Evolutionary conservation across 2,113 vertebrate species (phyloP), one percentile per base, ranked within the genome.

Genomic region (Cyprinodon variegatus): DNA sequence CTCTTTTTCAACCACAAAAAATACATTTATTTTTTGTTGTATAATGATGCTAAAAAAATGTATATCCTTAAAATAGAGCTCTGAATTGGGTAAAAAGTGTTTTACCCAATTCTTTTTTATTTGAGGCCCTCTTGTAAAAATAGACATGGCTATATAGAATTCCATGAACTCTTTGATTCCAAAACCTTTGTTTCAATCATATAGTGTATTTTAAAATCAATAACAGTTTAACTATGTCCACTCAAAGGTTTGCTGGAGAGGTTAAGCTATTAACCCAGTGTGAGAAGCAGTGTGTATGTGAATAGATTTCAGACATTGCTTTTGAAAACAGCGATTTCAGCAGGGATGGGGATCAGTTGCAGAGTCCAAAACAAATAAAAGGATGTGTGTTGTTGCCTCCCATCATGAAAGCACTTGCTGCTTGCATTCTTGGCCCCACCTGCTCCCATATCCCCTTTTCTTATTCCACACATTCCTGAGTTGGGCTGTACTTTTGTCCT

Each of bases 341-440:
- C 72, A 60, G 62, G n/a, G 61, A 65, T 50, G 11, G 41, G 20
- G 68, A 65, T 76, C 36, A 46, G 81, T 22, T 75, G 71, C 79
- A 63, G 72, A 85, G 75, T 79, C 68, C 82, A 83, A 88, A 88
- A 89, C 79, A 88, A 92, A 90, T 46, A 83, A 67, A 53, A 88
- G 85, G 84, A 89, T 81, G 83, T 84, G 77, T 79, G 78, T 77
- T 80, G 76, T 72, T 68, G 59, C 53, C 61, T 84, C 79, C 80
- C 38, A 4, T 77, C 80, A 83, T 84, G 76, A 83, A 84, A 86
- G 78, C 77, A 72, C 83, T 87, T 53, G 69, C 74, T 43, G 67
- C 76, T 81, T 66, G 65, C 86, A 83, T 90, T 89, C 83, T 83
- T 90, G 84, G 88, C 85, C 86, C 81, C 4, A 11, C 50, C 83